Base-by-base conservation (phyloP, 2,888 invertebrate species). In the Dolichopus griseipennis region DNA sequence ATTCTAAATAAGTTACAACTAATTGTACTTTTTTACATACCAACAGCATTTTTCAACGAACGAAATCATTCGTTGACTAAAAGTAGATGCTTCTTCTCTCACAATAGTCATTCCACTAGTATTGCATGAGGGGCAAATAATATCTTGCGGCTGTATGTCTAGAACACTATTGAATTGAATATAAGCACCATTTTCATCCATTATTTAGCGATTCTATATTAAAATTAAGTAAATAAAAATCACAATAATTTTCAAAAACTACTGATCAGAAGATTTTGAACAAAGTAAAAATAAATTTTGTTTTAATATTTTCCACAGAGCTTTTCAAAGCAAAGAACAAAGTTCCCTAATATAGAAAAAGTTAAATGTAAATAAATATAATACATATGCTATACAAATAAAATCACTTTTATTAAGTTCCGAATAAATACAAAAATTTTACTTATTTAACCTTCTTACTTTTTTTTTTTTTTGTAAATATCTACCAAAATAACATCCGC, bases 401-500 rank as follows among this genome's bases (percentile, higher is more conserved):
- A 37, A 37, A 5, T 10, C 8, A 10, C 37, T 7, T 37, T 8
- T 12, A 37, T 37, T 37, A 9, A 37, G 18, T 18, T 52, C 18
- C 18, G 2, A 52, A 18, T 52, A 18, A 12, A 18, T 52, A 52
- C n/a, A 52, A 18, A n/a, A 18, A 52, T 52, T 18, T 52, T 69
- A 66, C 65, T 34, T 71, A 70, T 18, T 65, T 67, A 64, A 69
- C 68, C 68, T 64, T 71, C 71, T 2, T n/a, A 72, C 68, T 68
- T 66, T 68, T 68, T 71, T 72, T 69, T 72, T 72, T 65, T 75
- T 73, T 68, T 77, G 76, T 76, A 78, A 76, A 67, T 75, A 75
- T 37, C 80, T 76, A 4, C 80, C 80, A 72, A 78, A 78, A 73
- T 78, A 80, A 69, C 79, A 79, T 70, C 79, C 79, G 67, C 80